These are phyloP conservation scores for Probosciger aterrimus DNA, from an alignment of 2,113 vertebrate genomes.

Conservation along the genomic window DNA sequence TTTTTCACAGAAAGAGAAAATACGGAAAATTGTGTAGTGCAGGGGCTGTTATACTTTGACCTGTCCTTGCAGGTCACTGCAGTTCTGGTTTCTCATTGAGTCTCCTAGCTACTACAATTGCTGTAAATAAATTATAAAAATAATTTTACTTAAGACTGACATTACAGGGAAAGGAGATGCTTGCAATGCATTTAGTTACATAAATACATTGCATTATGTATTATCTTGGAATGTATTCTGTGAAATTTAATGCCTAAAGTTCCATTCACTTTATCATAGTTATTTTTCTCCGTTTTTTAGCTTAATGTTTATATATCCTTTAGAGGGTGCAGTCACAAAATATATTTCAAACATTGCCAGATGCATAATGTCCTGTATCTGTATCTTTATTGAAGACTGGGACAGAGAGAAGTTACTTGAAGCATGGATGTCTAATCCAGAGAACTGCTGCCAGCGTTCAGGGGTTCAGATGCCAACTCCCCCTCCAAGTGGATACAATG, in stretches of 20 bases:
- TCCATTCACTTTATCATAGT: neutral
- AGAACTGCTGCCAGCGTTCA: conserved; percentile 95
- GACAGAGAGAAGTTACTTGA: conserved; percentile 97
- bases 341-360: neutral
- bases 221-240: neutral
- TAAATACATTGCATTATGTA: neutral
- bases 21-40: neutral
- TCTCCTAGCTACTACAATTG: neutral
- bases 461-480: conserved; percentile 96
- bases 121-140: neutral
- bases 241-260: neutral
- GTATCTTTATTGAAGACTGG: conserved; percentile 83
- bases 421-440: conserved; percentile 95
- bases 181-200: neutral
- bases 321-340: neutral
- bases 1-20: neutral
- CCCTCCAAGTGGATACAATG: conserved; percentile 92
- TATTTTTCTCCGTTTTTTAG: neutral
- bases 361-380: neutral
- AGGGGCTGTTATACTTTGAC: neutral
- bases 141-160: neutral
- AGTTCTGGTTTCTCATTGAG: neutral
- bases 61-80: neutral
- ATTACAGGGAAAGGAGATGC: neutral
- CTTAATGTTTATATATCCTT: neutral